Conservation (phyloP, 2,113 vertebrate species). For the Diglossa brunneiventris region DNA sequence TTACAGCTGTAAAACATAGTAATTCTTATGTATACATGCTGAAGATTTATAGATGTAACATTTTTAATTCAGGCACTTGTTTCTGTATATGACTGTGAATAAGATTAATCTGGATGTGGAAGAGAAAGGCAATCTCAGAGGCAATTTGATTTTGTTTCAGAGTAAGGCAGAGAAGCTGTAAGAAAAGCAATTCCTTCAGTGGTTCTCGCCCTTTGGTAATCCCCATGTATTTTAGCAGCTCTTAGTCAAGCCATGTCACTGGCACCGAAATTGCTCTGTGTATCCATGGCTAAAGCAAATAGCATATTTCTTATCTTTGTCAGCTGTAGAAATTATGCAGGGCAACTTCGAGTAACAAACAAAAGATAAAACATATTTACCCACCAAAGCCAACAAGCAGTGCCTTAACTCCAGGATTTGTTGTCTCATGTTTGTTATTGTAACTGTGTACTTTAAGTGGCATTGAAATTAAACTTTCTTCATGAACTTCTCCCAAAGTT, state of each 20-base stretch:
- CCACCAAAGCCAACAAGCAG: neutral
- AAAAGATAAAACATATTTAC: neutral
- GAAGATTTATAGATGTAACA: neutral
- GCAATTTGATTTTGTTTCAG: neutral
- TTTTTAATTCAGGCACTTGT: neutral
- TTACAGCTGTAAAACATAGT: neutral
- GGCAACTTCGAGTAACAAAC: neutral
- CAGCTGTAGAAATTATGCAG: neutral
- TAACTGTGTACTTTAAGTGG: neutral
- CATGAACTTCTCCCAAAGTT: neutral
- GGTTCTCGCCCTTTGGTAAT: neutral
- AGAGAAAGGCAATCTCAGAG: neutral
- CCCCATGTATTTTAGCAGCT: neutral
- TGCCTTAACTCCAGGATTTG: neutral
- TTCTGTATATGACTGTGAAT: neutral
- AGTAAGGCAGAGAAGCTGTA: neutral
- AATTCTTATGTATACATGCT: neutral
- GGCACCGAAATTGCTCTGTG: neutral
- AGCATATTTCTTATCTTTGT: neutral
- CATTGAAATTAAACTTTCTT: neutral
- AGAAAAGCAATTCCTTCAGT: neutral
- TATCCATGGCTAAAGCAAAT: neutral
- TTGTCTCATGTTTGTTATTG: neutral
- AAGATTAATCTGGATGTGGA: neutral
- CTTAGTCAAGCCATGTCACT: neutral